Evolutionary conservation across 2,888 invertebrate genomes (phyloP).

Genomic region (Abscondita cerata): DNA sequence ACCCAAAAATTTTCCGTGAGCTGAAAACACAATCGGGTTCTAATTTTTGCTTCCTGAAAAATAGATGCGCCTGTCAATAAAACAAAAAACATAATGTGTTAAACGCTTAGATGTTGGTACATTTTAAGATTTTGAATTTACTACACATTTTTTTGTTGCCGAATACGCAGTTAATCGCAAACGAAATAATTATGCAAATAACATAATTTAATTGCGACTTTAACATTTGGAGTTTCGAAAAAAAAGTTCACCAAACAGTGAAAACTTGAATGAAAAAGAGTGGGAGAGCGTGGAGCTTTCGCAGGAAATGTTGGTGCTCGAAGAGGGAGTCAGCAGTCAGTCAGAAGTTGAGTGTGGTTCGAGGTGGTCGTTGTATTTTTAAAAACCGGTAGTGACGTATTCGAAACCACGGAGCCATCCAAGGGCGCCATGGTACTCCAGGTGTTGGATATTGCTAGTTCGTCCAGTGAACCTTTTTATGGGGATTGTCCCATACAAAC

Average conservation of each 20-base stretch:
- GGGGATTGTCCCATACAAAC: conserved; percentile 64
- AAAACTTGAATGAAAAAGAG: conserved; percentile 42
- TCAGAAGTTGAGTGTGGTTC: conserved; percentile 40
- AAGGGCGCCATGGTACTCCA: conserved; percentile 77
- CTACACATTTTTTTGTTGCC: background rate
- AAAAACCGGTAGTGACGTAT: conserved; percentile 41
- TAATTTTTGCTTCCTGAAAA: no score
- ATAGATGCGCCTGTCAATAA: background rate
- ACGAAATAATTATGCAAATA: no score
- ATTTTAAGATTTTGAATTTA: background rate
- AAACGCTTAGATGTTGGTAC: no score
- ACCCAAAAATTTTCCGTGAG: conserved; percentile 32
- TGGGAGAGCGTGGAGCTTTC: conserved; percentile 51
- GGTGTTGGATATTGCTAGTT: conserved; percentile 68
- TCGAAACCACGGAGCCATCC: conserved; percentile 58
- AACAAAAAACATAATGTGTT: no score
- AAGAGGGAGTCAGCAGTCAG: conserved; percentile 50
- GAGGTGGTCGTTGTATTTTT: conserved; percentile 42
- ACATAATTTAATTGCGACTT: background rate
- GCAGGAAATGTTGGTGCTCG: conserved; percentile 28
- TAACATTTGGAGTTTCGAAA: background rate
- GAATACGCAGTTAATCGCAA: no score
- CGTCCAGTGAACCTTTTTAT: conserved; percentile 76
- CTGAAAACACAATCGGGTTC: conserved; percentile 20
- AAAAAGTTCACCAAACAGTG: conserved; percentile 11